Evolutionary conservation across 2,113 vertebrate species (phyloP), one percentile per base, ranked within the genome.

Genomic region (Numenius arquata): DNA sequence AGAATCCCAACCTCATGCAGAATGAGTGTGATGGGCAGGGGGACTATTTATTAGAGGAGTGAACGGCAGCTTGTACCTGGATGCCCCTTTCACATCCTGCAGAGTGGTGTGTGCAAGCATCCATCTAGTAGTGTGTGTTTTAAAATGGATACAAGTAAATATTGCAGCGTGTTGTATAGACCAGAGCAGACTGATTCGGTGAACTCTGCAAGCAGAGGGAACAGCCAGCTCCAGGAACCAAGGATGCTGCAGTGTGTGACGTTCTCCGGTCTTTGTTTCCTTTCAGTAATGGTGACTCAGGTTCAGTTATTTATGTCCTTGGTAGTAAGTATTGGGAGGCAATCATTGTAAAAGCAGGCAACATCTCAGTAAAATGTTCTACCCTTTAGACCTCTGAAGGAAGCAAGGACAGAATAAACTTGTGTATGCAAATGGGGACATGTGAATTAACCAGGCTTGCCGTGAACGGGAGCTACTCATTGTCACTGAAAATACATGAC

Each of bases 131-230:
- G 7, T 2, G 2, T 17, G 22, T 14, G 19, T 2, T 85, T 58
- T 13, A n/a, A 67, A 55, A 26, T 34, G n/a, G 41, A 20, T 67
- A 45, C 27, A 4, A 27, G 19, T 32, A 18, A 10, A 61, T 36
- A 1, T 10, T 50, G 43, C 63, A 89, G 41, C 4, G 0, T 7
- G 5, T 12, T 4, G 0, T 1, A 11, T 1, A 66, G 61, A 43
- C 5, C 41, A 56, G 56, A 61, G 70, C 45, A 53, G 45, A 7
- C 0, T 6, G 47, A 79, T 9, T 29, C 52, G 4, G 53, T 52
- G 70, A 58, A n/a, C 70, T 36, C 65, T 63, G 65, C 34, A 21
- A 7, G 52, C 52, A 30, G n/a, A 72, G 61, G 34, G 48, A 85
- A 3, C 34, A 88, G 63, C 27, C 65, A 76, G 81, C 65, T 74